Percentiles rank a stretch among this genome's conserved stretches.
These are phyloP conservation scores for Drosophila lacertosa DNA, from an alignment of 1,140 invertebrate genomes.

Conservation along the genomic window DNA sequence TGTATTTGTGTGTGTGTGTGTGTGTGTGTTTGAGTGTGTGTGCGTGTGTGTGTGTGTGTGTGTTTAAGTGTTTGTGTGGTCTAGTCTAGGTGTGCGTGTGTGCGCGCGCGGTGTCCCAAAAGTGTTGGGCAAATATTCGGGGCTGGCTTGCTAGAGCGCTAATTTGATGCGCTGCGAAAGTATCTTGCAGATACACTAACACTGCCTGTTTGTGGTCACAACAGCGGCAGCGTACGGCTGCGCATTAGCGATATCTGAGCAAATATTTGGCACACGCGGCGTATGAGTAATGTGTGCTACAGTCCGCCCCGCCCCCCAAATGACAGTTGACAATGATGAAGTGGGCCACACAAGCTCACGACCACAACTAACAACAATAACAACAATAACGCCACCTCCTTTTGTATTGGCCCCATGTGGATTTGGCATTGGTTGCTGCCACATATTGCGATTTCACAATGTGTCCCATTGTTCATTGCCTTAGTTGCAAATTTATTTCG, in stretches of 20 bases:
- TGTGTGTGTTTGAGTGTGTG: slow-evolving; percentile 3
- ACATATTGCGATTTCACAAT: neutral
- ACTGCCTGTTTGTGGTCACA: slow-evolving; percentile 28
- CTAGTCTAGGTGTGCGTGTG: neutral
- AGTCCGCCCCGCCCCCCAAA: neutral
- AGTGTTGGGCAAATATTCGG: slow-evolving; percentile 50
- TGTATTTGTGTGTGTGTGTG: neutral
- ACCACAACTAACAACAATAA: neutral
- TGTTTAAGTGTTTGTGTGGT: neutral
- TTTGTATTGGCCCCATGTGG: neutral
- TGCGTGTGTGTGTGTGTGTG: neutral
- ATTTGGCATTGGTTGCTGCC: neutral
- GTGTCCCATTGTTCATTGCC: no score
- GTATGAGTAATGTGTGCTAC: slow-evolving; percentile 36
- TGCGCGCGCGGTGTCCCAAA: slow-evolving; percentile 33
- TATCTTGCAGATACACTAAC: slow-evolving; percentile 28
- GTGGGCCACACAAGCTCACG: neutral
- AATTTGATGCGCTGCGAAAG: slow-evolving; percentile 50
- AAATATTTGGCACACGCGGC: slow-evolving; percentile 41
- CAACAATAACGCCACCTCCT: no score
- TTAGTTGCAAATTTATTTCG: neutral
- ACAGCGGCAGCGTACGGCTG: slow-evolving; percentile 27
- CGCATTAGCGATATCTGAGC: slow-evolving; percentile 35
- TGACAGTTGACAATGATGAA: slow-evolving; percentile 30
- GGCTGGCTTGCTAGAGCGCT: slow-evolving; percentile 39